Evolutionary conservation across 64 coral and sea anemone species (phyloP).

Genomic region (Orbicella faveolata): DNA sequence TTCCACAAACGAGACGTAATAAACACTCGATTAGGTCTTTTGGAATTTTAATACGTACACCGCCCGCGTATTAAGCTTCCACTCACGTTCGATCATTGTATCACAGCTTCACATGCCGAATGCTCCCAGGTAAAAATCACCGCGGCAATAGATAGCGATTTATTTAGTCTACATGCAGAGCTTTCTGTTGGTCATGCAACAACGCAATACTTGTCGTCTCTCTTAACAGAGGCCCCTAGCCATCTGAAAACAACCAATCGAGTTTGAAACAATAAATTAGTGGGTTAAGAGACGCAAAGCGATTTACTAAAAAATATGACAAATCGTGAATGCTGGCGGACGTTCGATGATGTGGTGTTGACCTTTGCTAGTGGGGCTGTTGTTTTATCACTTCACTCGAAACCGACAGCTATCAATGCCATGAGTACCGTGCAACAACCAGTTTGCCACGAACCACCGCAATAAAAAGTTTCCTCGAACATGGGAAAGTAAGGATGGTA

Average conservation of each 20-base stretch:
- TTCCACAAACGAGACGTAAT: background rate
- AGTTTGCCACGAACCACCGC: background rate
- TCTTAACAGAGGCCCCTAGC: background rate
- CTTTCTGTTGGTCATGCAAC: background rate
- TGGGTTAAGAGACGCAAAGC: background rate
- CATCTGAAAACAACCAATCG: background rate
- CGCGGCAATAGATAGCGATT: constrained; percentile 1
- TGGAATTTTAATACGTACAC: constrained; percentile 15
- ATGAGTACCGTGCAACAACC: background rate
- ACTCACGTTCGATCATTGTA: background rate
- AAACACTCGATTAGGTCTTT: background rate
- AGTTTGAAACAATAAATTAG: constrained; percentile 6
- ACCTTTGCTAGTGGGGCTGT: constrained; percentile 63
- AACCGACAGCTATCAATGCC: constrained; percentile 54
- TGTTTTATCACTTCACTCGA: constrained; percentile 72
- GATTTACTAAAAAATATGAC: constrained; percentile 25
- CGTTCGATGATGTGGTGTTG: constrained; percentile 42
- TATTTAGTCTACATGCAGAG: background rate
- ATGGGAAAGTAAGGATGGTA: background rate
- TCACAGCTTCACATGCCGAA: constrained; percentile 3
- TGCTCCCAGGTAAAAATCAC: background rate
- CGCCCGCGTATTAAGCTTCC: background rate
- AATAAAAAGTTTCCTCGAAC: background rate
- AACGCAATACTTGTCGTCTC: background rate
- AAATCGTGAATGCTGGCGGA: constrained; percentile 21